Percentiles rank a stretch among this genome's conserved stretches.
Conservation (phyloP, 2,113 vertebrate genomes). For the Amazona vittata region DNA sequence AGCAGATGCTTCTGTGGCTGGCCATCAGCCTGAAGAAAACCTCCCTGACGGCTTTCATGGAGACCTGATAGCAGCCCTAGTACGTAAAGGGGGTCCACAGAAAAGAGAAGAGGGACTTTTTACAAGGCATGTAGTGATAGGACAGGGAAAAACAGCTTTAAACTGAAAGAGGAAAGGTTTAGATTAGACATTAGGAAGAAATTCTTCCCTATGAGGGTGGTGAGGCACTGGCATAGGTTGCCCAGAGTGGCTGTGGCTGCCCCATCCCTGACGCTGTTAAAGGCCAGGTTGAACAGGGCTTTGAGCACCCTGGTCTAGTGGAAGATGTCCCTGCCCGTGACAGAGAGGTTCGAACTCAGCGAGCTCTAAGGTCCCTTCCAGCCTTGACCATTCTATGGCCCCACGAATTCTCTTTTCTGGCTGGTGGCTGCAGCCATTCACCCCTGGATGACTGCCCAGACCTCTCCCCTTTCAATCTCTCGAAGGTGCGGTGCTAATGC, state of each 20-base stretch:
- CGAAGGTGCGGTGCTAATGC: not conserved
- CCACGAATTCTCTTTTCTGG: not conserved
- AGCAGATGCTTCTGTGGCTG: not conserved
- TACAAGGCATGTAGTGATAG: not conserved
- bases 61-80: not conserved
- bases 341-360: not conserved
- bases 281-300: not conserved
- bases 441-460: rapidly evolving
- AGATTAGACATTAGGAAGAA: not conserved
- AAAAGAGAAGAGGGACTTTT: not conserved
- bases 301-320: not conserved
- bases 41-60: rapidly evolving
- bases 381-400: not conserved
- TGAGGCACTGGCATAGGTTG: not conserved
- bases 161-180: not conserved
- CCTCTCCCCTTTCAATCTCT: not conserved
- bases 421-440: rapidly evolving
- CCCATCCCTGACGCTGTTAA: not conserved
- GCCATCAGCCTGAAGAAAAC: not conserved
- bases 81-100: not conserved
- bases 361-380: not conserved
- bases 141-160: not conserved
- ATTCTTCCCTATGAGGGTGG: not conserved
- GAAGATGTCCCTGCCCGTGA: not conserved
- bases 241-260: not conserved